Percentiles rank a stretch among this genome's conserved stretches.
phyloP scores from a whole-genome alignment of 2,888 invertebrate species.

The Muscina levida region DNA sequence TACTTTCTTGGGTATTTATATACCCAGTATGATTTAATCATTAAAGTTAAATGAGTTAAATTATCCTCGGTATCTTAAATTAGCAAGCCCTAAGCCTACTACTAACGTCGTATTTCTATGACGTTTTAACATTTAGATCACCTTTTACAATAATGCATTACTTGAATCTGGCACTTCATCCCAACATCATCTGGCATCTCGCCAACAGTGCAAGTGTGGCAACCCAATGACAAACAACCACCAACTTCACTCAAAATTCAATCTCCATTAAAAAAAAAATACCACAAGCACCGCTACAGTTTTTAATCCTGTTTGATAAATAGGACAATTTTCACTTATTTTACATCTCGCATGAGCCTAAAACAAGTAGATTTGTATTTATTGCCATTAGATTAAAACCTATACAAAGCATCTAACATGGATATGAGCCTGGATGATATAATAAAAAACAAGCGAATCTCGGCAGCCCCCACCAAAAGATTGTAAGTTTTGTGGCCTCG shows the following conservation, averaged over 20 bases:
- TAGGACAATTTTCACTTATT: constrained; percentile 13
- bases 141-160: too few species aligned
- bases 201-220: constrained; percentile 18
- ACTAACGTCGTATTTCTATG: too few species aligned
- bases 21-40: too few species aligned
- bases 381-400: neutral
- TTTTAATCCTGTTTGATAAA: constrained; percentile 23
- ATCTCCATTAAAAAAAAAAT: neutral
- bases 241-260: constrained; percentile 57
- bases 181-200: too few species aligned
- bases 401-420: constrained; percentile 64
- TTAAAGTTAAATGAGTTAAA: too few species aligned
- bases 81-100: too few species aligned
- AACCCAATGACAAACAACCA: constrained; percentile 41
- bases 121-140: too few species aligned
- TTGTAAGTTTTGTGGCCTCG: constrained; percentile 62
- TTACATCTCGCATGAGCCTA: constrained; percentile 10
- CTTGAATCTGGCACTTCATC: too few species aligned
- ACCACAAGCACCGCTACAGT: constrained; percentile 47
- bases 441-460: constrained; percentile 72
- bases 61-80: too few species aligned
- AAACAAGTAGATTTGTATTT: neutral
- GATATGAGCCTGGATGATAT: constrained; percentile 76
- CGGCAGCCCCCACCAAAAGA: constrained; percentile 58
- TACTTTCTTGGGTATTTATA: too few species aligned